Evolutionary conservation across 2,113 vertebrate species (phyloP).

Genomic region (Protobothrops flavoviridis): DNA sequence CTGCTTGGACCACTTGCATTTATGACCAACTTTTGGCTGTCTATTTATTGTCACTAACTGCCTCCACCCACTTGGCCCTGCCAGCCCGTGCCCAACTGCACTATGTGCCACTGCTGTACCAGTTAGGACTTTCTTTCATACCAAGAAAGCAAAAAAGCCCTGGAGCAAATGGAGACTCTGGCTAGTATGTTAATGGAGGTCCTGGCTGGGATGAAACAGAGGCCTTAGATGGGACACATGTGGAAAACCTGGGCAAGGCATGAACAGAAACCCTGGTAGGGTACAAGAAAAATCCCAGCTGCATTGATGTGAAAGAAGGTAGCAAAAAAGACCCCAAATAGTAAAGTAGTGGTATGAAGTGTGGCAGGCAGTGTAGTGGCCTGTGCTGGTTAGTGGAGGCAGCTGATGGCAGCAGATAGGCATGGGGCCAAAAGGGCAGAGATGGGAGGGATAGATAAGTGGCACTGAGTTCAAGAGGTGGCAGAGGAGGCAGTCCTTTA

Average conservation of each 20-base stretch:
- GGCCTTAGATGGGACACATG: too few relatives aligned
- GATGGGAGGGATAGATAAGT: neutral
- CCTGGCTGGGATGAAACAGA: too few relatives aligned
- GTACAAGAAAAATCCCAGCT: neutral
- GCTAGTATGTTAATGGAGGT: neutral
- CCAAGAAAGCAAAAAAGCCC: too few relatives aligned
- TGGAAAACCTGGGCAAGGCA: too few relatives aligned
- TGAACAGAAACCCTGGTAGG: too few relatives aligned
- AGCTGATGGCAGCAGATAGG: neutral
- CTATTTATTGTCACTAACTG: neutral
- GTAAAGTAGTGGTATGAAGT: neutral
- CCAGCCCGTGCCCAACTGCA: neutral
- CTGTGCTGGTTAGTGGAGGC: neutral
- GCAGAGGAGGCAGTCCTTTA: too few relatives aligned
- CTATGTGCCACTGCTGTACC: neutral
- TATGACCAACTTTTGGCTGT: too few relatives aligned
- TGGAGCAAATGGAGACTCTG: neutral
- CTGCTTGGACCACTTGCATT: too few relatives aligned
- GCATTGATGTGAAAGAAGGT: neutral
- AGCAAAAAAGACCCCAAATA: neutral
- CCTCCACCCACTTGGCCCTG: too few relatives aligned
- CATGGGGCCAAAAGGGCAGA: neutral
- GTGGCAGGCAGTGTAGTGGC: too few relatives aligned
- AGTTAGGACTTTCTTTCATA: neutral
- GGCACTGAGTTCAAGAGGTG: neutral